A percentile compares a stretch with the other conserved stretches of the same genome.
These are phyloP conservation scores for Drosophila mojavensis DNA, from an alignment of 1,140 invertebrate genomes.

Conservation along the genomic window DNA sequence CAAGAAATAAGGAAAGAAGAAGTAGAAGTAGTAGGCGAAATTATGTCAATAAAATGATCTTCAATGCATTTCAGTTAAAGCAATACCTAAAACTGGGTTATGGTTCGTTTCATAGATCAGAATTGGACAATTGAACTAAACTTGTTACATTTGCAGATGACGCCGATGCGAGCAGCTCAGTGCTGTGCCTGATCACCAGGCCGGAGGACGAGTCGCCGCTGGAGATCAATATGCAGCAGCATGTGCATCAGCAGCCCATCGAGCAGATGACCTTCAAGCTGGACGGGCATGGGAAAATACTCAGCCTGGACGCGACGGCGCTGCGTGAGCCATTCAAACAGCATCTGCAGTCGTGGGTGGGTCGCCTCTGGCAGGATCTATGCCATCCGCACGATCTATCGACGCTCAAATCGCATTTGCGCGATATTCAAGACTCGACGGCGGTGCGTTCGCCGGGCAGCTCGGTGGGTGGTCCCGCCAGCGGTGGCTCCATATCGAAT, in stretches of 20 bases:
- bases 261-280: slow-evolving; percentile 97
- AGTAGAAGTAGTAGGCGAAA: too few species aligned
- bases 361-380: slow-evolving; percentile 87
- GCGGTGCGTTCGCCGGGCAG: slow-evolving; percentile 83
- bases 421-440: slow-evolving; percentile 88
- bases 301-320: slow-evolving; percentile 90
- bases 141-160: slow-evolving; percentile 87
- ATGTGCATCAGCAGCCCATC: slow-evolving; percentile 85
- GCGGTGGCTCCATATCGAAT: slow-evolving; percentile 57
- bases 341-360: slow-evolving; percentile 88
- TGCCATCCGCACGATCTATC: slow-evolving; percentile 90
- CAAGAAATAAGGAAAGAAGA: too few species aligned
- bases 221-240: slow-evolving; percentile 86
- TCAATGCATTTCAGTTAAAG: too few species aligned
- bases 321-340: slow-evolving; percentile 87
- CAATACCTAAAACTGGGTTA: too few species aligned
- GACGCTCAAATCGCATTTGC: slow-evolving; percentile 90
- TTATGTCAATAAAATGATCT: too few species aligned
- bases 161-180: slow-evolving; percentile 86
- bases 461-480: slow-evolving; percentile 16
- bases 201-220: slow-evolving; percentile 91
- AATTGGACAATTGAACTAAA: background rate
- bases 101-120: too few species aligned
- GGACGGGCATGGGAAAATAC: slow-evolving; percentile 93
- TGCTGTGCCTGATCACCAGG: slow-evolving; percentile 90